Percentiles rank a stretch among this genome's conserved stretches.
Evolutionary conservation across 2,113 vertebrate species (phyloP).

Genomic region (Hyla sarda): DNA sequence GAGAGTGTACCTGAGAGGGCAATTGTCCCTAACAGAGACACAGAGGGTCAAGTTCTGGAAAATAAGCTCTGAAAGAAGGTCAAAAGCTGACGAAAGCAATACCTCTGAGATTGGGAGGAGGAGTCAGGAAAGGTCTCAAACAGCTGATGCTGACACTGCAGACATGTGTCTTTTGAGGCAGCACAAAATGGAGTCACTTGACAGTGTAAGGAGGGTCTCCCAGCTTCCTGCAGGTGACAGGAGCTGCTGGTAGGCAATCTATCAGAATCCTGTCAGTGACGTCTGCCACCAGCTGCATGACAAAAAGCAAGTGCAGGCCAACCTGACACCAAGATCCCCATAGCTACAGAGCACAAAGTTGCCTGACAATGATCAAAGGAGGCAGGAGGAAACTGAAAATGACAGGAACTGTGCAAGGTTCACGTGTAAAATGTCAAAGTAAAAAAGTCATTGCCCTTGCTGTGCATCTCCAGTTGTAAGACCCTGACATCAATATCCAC

Average conservation of each 20-base stretch:
- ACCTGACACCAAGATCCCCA: conserved; percentile 66
- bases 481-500: background rate
- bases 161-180: conserved; percentile 82
- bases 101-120: conserved; percentile 79
- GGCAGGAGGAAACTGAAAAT: conserved; percentile 77
- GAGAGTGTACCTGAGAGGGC: conserved; percentile 62
- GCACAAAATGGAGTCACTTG: conserved; percentile 78
- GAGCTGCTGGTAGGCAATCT: conserved; percentile 72
- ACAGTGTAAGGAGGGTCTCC: conserved; percentile 84
- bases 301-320: conserved; percentile 68
- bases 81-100: conserved; percentile 77
- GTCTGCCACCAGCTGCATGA: conserved; percentile 80
- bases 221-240: conserved; percentile 91
- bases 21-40: conserved; percentile 47
- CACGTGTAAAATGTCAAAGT: conserved; percentile 38
- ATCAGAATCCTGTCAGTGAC: conserved; percentile 95
- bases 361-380: conserved; percentile 74
- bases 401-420: conserved; percentile 67
- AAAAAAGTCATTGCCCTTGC: background rate
- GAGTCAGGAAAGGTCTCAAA: conserved; percentile 67
- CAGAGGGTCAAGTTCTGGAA: conserved; percentile 11
- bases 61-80: conserved; percentile 70
- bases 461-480: background rate
- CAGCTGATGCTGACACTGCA: conserved; percentile 96
- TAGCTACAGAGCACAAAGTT: conserved; percentile 57